phyloP scores from a whole-genome alignment of 2,888 invertebrate species.

The Sisyra terminalis region DNA sequence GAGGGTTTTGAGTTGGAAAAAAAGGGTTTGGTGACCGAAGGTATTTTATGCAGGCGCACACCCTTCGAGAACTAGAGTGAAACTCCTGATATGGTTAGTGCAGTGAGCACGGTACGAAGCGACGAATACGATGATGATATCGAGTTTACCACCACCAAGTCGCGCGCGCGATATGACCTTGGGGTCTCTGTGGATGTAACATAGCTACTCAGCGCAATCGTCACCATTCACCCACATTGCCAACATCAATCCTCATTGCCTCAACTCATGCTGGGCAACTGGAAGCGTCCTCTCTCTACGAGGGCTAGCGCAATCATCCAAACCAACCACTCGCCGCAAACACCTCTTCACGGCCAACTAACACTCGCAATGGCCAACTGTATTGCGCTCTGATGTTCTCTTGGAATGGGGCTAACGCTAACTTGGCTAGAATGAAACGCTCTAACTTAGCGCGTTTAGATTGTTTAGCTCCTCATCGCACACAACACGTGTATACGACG shows the following conservation, averaged over 20 bases:
- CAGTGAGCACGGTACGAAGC: slow-evolving; percentile 1
- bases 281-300: slow-evolving; percentile 20
- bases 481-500: too few species aligned
- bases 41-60: too few species aligned
- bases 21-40: too few species aligned
- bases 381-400: slow-evolving; percentile 9
- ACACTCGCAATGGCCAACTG: not conserved
- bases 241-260: slow-evolving; percentile 1
- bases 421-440: too few species aligned
- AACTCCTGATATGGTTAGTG: slow-evolving; percentile 1
- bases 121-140: slow-evolving; percentile 9
- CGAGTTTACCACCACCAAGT: slow-evolving; percentile 23
- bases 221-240: slow-evolving; percentile 7
- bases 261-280: slow-evolving; percentile 1
- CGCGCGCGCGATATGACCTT: slow-evolving; percentile 24
- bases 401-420: slow-evolving; percentile 6
- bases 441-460: too few species aligned
- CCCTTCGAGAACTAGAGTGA: too few species aligned
- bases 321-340: slow-evolving; percentile 11
- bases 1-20: too few species aligned
- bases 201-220: slow-evolving; percentile 16
- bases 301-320: slow-evolving; percentile 22
- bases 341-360: not conserved
- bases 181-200: slow-evolving; percentile 27
- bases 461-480: too few species aligned